A percentile compares a stretch with the other conserved stretches of the same genome.
Conservation (phyloP, 1,140 invertebrate genomes). For the Daktulosphaira vitifoliae region DNA sequence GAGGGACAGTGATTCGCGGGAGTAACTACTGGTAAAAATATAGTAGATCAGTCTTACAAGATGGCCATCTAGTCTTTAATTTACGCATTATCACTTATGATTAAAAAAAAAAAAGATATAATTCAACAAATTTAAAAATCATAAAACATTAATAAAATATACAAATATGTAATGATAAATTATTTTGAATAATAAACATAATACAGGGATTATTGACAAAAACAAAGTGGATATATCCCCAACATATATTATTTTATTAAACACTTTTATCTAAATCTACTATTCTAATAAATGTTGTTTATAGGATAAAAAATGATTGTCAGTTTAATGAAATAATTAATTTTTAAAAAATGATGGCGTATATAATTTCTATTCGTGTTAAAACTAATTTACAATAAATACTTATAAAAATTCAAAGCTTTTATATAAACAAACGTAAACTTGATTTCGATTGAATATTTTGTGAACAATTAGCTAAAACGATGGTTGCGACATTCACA, state of each 20-base stretch:
- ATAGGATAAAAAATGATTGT: constrained; percentile 1
- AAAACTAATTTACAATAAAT: neutral
- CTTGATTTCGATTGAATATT: neutral
- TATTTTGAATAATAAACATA: neutral
- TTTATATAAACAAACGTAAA: constrained; percentile 13
- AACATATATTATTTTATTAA: too few species aligned
- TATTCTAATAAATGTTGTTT: neutral
- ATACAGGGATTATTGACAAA: too few species aligned
- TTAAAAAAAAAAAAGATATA: constrained; percentile 5
- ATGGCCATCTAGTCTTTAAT: constrained; percentile 22
- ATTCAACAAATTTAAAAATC: constrained; percentile 10
- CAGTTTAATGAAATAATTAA: constrained; percentile 1
- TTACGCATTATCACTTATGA: constrained; percentile 16
- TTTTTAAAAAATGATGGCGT: too few species aligned
- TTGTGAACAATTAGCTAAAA: neutral
- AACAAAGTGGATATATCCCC: too few species aligned
- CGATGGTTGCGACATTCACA: neutral
- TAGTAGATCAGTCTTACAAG: constrained; percentile 26
- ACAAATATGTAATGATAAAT: neutral
- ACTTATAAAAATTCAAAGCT: constrained; percentile 24
- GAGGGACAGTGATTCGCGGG: too few species aligned
- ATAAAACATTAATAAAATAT: constrained; percentile 1
- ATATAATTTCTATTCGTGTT: too few species aligned
- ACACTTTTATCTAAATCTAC: too few species aligned
- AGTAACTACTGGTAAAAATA: too few species aligned